phyloP scores from a whole-genome alignment of 2,797 vertebrate species.

The Alectoris magna region DNA sequence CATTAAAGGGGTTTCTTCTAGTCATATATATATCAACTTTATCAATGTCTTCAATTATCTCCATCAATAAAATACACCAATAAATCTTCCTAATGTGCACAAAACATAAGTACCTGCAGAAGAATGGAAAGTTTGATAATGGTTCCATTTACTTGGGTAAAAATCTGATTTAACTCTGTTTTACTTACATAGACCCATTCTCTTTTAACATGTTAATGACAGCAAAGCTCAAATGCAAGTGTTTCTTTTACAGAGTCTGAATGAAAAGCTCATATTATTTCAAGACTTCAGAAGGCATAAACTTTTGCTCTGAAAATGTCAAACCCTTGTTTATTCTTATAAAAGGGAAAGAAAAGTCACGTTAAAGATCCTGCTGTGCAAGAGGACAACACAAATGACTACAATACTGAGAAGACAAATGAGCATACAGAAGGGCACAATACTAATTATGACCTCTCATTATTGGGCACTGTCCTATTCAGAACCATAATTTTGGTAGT shows the following conservation, averaged over 20 bases:
- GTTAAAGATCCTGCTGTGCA: not conserved
- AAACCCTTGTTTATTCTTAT: not conserved
- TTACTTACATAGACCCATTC: not conserved
- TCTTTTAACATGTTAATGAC: not conserved
- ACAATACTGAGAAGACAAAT: slow-evolving; percentile 39
- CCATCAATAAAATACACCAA: not conserved
- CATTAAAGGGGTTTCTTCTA: not conserved
- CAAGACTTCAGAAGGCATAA: not conserved
- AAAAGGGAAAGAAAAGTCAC: not conserved
- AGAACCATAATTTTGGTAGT: slow-evolving; percentile 32
- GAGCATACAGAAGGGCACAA: not conserved
- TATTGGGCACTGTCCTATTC: slow-evolving; percentile 36
- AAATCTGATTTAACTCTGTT: not conserved
- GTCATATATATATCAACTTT: not conserved
- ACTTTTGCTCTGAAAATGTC: slow-evolving; percentile 5
- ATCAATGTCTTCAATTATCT: not conserved
- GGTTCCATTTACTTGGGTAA: not conserved
- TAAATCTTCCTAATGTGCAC: fast-evolving
- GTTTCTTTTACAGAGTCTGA: not conserved
- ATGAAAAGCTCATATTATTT: not conserved
- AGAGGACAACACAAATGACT: slow-evolving; percentile 30
- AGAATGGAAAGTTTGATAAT: not conserved
- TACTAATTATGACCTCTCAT: slow-evolving; percentile 21
- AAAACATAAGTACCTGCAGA: not conserved
- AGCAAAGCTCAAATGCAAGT: not conserved